A percentile compares a stretch with the other conserved stretches of the same genome.
Conservation (phyloP, 1,140 invertebrate genomes). For the Drosophila seguyi region DNA sequence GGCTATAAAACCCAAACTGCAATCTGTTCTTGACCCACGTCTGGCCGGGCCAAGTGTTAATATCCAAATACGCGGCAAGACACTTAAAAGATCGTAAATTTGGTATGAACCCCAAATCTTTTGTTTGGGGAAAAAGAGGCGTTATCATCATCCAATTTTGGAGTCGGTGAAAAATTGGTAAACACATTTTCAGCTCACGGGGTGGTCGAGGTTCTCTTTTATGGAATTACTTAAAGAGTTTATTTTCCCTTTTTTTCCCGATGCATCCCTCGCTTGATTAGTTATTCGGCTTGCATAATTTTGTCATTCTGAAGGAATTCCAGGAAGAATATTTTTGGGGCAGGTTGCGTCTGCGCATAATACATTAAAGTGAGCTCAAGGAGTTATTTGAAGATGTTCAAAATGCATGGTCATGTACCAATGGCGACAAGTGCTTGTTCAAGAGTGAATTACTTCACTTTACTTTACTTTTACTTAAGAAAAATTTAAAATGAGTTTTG, state of each 20-base stretch:
- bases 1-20: slow-evolving; percentile 53
- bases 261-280: slow-evolving; percentile 58
- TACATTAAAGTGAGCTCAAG: slow-evolving; percentile 12
- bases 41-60: slow-evolving; percentile 47
- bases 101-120: slow-evolving; percentile 40
- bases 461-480: too few species aligned
- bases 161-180: slow-evolving; percentile 60
- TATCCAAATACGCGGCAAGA: slow-evolving; percentile 59
- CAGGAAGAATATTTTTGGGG: slow-evolving; percentile 57
- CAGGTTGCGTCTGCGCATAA: slow-evolving; percentile 77
- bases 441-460: slow-evolving; percentile 17
- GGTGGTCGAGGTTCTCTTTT: slow-evolving; percentile 55
- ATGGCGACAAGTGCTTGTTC: slow-evolving; percentile 47
- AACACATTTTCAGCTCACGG: slow-evolving; percentile 63
- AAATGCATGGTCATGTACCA: slow-evolving; percentile 65
- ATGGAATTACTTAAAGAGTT: slow-evolving; percentile 37
- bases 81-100: slow-evolving; percentile 77
- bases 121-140: slow-evolving; percentile 19
- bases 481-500: neutral
- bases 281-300: slow-evolving; percentile 74
- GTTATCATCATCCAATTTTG: slow-evolving; percentile 34
- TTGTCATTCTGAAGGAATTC: slow-evolving; percentile 63
- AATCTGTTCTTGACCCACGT: slow-evolving; percentile 4
- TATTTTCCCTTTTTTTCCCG: slow-evolving; percentile 1
- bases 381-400: slow-evolving; percentile 15